phyloP scores from a whole-genome alignment of 2,888 invertebrate genomes.

The Xestia c-nigrum region DNA sequence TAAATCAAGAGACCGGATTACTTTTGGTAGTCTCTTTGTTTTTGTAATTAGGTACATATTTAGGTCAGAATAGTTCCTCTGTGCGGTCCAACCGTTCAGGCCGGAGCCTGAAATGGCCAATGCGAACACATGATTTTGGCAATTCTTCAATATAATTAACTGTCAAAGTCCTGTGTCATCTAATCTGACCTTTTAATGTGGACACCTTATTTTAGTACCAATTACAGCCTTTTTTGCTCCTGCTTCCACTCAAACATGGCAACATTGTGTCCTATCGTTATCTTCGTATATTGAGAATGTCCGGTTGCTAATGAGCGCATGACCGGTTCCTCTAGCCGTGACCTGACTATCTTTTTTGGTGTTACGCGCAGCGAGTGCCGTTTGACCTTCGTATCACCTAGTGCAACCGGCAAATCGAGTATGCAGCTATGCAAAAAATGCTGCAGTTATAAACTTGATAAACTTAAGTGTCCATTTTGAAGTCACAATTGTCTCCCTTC shows the following conservation, averaged over 20 bases:
- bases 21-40: not conserved
- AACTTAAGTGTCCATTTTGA: not conserved
- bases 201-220: not conserved
- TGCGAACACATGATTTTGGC: not conserved
- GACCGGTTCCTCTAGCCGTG: slow-evolving; percentile 51
- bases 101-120: not conserved
- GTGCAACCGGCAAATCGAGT: slow-evolving; percentile 32
- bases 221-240: not conserved
- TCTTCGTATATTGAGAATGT: slow-evolving; percentile 15
- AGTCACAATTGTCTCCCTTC: not conserved
- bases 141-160: not conserved
- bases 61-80: not conserved
- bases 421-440: slow-evolving; percentile 20
- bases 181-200: not conserved
- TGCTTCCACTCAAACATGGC: not conserved
- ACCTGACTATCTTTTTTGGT: slow-evolving; percentile 50
- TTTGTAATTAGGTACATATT: not conserved
- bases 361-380: slow-evolving; percentile 26
- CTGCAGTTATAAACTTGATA: not conserved
- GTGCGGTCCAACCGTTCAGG: not conserved
- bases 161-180: not conserved
- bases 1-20: not conserved
- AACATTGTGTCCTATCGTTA: not conserved
- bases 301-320: slow-evolving; percentile 38
- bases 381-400: slow-evolving; percentile 40